Conservation (phyloP, 2,797 vertebrate genomes). For the Falco naumanni region DNA sequence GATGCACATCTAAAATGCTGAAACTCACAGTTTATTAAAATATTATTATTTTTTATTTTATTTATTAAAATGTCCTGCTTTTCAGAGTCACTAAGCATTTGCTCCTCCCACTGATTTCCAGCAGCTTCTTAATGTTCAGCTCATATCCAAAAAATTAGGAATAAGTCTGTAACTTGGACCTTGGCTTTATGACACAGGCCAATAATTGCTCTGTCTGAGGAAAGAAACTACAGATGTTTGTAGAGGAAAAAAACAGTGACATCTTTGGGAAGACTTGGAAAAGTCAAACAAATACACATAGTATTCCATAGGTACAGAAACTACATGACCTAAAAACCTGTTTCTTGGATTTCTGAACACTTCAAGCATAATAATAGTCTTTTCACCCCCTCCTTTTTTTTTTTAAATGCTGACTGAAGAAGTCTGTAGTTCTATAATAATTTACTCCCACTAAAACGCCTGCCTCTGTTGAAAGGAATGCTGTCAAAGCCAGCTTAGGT, state of each 20-base stretch:
- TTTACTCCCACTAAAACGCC: constrained; percentile 47
- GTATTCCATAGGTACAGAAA: background rate
- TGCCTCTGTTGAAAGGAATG: constrained; percentile 62
- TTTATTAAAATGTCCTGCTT: background rate
- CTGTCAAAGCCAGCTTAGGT: constrained; percentile 58
- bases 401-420: constrained; percentile 42
- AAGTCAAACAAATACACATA: background rate
- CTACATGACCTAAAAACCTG: background rate
- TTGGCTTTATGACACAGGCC: background rate
- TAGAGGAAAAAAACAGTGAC: background rate
- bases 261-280: background rate
- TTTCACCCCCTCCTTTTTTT: background rate
- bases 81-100: background rate
- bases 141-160: background rate
- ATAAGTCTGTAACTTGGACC: background rate
- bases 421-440: constrained; percentile 40
- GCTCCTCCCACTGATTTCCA: background rate
- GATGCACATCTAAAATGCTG: background rate
- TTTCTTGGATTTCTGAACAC: background rate
- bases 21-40: background rate
- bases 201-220: background rate
- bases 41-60: no score
- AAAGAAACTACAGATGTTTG: background rate
- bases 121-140: background rate
- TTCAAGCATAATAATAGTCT: background rate